Evolutionary conservation across 2,797 vertebrate genomes (phyloP), one percentile per base, ranked within the genome.

Genomic region (Sciurus carolinensis): DNA sequence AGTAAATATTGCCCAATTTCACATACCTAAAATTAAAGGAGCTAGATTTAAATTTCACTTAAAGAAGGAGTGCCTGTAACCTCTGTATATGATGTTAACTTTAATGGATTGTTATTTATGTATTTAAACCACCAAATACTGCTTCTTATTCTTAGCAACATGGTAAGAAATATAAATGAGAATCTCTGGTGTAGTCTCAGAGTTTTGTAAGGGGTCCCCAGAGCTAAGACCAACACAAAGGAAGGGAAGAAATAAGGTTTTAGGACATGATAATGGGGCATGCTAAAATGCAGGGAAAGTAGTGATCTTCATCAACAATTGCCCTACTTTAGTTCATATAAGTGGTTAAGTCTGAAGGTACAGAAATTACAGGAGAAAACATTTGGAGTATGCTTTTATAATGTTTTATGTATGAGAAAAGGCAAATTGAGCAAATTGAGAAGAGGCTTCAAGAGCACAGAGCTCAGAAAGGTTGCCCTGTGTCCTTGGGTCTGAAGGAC

Each of bases 61-160:
- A 52, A 75, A 54, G 42, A 95, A 71, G 50, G 7, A 54, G 28
- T 75, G 28, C 10, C n/a, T 18, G 83, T 87, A 64, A 54, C 14
- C 50, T 54, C 15, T 79, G 64, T 66, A 5, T 20, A 33, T 6
- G 91, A 72, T 73, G 67, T 17, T 87, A 18, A 7, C 42, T 72
- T 93, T 66, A 72, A 86, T 76, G 13, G 22, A 64, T 93, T 90
- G 26, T n/a, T 72, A 2, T 72, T 93, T 90, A 87, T 33, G 14
- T 26, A 42, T 77, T 72, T 87, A 72, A 77, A 66, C 18, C 8
- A 82, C 9, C 4, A 14, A 83, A 30, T 72, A 83, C 7, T 79
- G 7, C 15, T 44, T 76, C 59, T 87, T 81, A 73, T 59, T 50
- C 33, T 93, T 79, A 90, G 17, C 9, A 91, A 44, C 22, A 57